Percentiles rank a stretch among this genome's conserved stretches.
These are phyloP conservation scores for Aplysia californica DNA, from an alignment of 1,140 invertebrate genomes.

Conservation along the genomic window DNA sequence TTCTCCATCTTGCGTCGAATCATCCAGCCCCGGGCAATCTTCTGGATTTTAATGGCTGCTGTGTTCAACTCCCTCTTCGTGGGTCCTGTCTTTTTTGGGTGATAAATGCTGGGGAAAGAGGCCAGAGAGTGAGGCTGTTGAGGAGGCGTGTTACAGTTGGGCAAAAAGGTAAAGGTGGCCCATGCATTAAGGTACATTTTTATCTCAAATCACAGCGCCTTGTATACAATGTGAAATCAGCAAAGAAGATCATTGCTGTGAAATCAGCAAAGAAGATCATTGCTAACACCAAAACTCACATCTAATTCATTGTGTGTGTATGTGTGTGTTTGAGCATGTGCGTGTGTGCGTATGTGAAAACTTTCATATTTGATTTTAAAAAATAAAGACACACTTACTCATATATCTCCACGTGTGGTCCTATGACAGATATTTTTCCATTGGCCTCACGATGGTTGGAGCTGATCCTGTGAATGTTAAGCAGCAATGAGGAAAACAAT, in stretches of 20 bases:
- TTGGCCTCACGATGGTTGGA: conserved; percentile 44
- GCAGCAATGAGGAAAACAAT: conserved; percentile 22
- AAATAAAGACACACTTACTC: too few relatives aligned
- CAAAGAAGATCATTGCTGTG: too few relatives aligned
- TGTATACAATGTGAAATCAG: too few relatives aligned
- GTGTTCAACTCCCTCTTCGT: conserved; percentile 71
- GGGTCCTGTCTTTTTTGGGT: conserved; percentile 59
- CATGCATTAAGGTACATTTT: too few relatives aligned
- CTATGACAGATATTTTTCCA: conserved; percentile 54
- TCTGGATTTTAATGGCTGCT: conserved; percentile 80
- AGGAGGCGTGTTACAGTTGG: not conserved
- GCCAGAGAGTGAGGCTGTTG: not conserved
- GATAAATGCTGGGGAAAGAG: conserved; percentile 54
- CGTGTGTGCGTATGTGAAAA: too few relatives aligned
- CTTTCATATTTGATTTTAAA: too few relatives aligned
- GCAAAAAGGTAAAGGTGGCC: too few relatives aligned
- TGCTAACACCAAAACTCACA: too few relatives aligned
- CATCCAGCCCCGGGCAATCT: conserved; percentile 79
- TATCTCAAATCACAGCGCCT: too few relatives aligned
- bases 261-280: too few relatives aligned
- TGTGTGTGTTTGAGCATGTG: too few relatives aligned
- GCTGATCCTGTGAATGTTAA: conserved; percentile 41
- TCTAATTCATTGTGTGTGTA: too few relatives aligned
- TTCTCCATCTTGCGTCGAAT: conserved; percentile 75
- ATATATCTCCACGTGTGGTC: conserved; percentile 65